phyloP scores from a whole-genome alignment of 2,888 invertebrate genomes.

The Epinotia brunnichana region DNA sequence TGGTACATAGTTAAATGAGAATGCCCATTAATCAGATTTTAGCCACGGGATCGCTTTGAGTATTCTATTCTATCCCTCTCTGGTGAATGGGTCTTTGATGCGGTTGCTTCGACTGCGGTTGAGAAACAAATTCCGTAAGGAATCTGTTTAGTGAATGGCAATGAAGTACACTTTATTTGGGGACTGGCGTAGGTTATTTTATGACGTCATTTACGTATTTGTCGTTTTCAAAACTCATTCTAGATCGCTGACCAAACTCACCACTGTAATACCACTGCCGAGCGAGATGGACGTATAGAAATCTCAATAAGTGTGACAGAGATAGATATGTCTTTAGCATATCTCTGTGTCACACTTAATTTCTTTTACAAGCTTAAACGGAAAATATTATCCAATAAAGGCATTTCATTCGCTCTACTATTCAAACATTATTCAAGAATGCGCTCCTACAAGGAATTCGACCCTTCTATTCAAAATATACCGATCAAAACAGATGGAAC shows the following conservation, averaged over 20 bases:
- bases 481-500: slow-evolving; percentile 24
- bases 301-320: too few relatives aligned
- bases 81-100: slow-evolving; percentile 44
- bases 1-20: too few relatives aligned
- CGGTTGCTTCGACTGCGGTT: slow-evolving; percentile 29
- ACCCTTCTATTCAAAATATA: slow-evolving; percentile 24
- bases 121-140: slow-evolving; percentile 23
- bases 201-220: neutral
- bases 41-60: slow-evolving; percentile 25
- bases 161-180: neutral
- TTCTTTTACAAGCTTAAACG: neutral
- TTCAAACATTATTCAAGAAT: slow-evolving; percentile 17
- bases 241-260: too few relatives aligned
- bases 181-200: neutral
- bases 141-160: neutral
- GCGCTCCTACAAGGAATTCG: slow-evolving; percentile 16
- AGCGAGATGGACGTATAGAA: too few relatives aligned
- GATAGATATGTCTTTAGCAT: too few relatives aligned
- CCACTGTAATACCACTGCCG: too few relatives aligned
- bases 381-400: neutral
- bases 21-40: slow-evolving; percentile 28
- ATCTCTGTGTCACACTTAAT: too few relatives aligned
- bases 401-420: neutral
- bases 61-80: slow-evolving; percentile 28
- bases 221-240: too few relatives aligned